Conservation (phyloP, 2,888 invertebrate genomes). For the Hydroisotoma schaefferi region DNA sequence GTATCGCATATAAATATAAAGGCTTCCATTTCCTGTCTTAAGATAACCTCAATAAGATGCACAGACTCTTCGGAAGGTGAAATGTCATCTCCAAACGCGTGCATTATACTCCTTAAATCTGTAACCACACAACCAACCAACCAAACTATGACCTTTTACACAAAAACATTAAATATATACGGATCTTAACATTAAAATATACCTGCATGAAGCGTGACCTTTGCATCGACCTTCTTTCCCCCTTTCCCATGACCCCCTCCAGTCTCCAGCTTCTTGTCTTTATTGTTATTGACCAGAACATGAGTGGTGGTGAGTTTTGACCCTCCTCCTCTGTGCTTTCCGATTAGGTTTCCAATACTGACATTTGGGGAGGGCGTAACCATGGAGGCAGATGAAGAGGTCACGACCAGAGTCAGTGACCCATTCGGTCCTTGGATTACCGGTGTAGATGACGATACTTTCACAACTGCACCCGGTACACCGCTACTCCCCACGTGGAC, state of each 20-base stretch:
- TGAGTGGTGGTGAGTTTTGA: constrained; percentile 9
- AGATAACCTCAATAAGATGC: constrained; percentile 75
- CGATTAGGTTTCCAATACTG: not conserved
- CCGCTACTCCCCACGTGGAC: not conserved
- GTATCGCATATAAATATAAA: constrained; percentile 73
- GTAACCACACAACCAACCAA: constrained; percentile 54
- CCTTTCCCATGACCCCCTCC: not conserved
- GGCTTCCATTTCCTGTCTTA: constrained; percentile 72
- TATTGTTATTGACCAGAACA: too few species aligned
- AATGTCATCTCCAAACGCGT: constrained; percentile 86
- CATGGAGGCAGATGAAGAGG: not conserved
- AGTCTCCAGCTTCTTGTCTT: constrained; percentile 22
- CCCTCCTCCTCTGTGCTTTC: constrained; percentile 13
- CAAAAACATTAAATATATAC: too few species aligned
- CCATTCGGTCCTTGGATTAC: constrained; percentile 2
- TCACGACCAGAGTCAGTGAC: not conserved
- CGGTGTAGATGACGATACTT: not conserved
- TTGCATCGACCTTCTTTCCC: not conserved
- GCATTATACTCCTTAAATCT: constrained; percentile 84
- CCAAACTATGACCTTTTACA: not conserved
- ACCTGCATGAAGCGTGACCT: not conserved
- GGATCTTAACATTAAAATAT: too few species aligned
- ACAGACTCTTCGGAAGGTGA: constrained; percentile 78
- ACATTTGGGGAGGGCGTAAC: constrained; percentile 20
- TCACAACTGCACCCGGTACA: not conserved